Evolutionary conservation across 2,113 vertebrate genomes (phyloP).

Genomic region (Erinaceus europaeus): DNA sequence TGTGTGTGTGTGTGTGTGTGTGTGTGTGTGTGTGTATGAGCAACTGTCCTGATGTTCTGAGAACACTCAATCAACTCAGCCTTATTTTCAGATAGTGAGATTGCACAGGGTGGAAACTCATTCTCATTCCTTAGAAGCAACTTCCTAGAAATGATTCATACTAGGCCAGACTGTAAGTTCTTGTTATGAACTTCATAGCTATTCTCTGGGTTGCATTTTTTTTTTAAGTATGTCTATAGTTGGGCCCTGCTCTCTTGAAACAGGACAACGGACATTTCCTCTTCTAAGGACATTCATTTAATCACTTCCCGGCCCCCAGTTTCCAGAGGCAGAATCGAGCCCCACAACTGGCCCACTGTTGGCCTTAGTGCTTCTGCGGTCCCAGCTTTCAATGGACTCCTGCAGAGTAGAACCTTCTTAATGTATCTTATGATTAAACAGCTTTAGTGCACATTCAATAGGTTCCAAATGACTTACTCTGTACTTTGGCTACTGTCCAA

Average conservation of each 20-base stretch:
- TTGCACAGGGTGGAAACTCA: constrained; percentile 79
- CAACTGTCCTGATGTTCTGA: constrained; percentile 55
- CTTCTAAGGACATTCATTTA: constrained; percentile 25
- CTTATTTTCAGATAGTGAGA: constrained; percentile 72
- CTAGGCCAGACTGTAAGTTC: constrained; percentile 63
- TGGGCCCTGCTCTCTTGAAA: constrained; percentile 58
- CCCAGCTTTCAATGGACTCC: constrained; percentile 37
- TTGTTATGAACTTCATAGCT: constrained; percentile 62
- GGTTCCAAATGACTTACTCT: constrained; percentile 77
- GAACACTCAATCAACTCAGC: constrained; percentile 45
- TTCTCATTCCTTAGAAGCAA: constrained; percentile 71
- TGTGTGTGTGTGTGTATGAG: constrained; percentile 54
- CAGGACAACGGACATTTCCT: constrained; percentile 59
- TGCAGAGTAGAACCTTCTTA: constrained; percentile 43
- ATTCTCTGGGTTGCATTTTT: constrained; percentile 60
- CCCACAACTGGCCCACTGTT: not conserved
- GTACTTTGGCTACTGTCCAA: constrained; percentile 44
- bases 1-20: no score
- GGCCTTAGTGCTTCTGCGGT: not conserved
- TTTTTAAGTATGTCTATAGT: constrained; percentile 34
- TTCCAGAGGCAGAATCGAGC: constrained; percentile 47
- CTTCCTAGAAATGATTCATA: constrained; percentile 82
- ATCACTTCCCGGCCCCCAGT: constrained; percentile 39
- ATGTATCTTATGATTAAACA: constrained; percentile 45
- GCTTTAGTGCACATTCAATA: constrained; percentile 24